phyloP scores from a whole-genome alignment of 2,888 invertebrate species.

The Ichneumoninae sp. region DNA sequence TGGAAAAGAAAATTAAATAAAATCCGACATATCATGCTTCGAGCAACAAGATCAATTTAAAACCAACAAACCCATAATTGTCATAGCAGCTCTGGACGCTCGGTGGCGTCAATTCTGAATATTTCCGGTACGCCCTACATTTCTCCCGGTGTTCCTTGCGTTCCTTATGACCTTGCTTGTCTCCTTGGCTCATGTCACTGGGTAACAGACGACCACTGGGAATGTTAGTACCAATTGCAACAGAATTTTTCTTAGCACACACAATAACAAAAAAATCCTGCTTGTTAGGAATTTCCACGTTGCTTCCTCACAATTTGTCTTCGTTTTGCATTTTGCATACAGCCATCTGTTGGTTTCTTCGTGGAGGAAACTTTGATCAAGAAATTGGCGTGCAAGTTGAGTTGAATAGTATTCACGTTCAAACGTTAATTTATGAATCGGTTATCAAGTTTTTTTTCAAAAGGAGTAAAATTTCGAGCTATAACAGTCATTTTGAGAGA shows the following conservation, averaged over 20 bases:
- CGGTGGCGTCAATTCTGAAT: slow-evolving; percentile 78
- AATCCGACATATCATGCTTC: slow-evolving; percentile 16
- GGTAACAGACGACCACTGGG: slow-evolving; percentile 76
- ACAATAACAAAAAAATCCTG: slow-evolving; percentile 71
- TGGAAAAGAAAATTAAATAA: slow-evolving; percentile 23
- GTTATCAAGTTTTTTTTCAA: no score
- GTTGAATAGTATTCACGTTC: no score
- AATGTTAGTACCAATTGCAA: slow-evolving; percentile 65
- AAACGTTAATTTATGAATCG: no score
- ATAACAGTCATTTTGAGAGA: no score
- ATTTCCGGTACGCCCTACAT: slow-evolving; percentile 78
- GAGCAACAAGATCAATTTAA: slow-evolving; percentile 11
- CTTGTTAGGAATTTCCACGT: slow-evolving; percentile 81
- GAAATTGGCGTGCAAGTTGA: slow-evolving; percentile 30
- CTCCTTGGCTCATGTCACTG: slow-evolving; percentile 72
- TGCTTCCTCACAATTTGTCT: slow-evolving; percentile 82
- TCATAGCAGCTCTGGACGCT: slow-evolving; percentile 76
- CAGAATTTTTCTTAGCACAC: slow-evolving; percentile 72
- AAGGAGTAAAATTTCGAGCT: no score
- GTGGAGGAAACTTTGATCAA: background rate
- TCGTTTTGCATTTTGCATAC: background rate
- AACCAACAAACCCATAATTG: slow-evolving; percentile 76
- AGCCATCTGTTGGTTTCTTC: background rate
- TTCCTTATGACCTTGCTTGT: slow-evolving; percentile 75
- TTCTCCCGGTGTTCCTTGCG: slow-evolving; percentile 78